phyloP scores from a whole-genome alignment of 2,113 vertebrate genomes.

The Urocolius indicus region DNA sequence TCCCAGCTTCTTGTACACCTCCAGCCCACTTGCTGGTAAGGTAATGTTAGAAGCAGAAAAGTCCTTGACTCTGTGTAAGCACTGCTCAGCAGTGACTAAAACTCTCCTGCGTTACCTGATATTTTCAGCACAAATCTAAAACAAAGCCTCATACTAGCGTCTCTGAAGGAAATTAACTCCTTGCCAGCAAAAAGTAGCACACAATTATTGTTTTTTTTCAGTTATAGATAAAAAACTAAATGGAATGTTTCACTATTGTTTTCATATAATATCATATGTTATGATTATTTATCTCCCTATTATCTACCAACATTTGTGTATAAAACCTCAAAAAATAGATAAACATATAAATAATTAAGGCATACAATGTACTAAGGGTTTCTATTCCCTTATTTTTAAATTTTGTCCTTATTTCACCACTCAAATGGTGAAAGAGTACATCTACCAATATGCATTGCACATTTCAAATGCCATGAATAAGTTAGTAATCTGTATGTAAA shows the following conservation, averaged over 20 bases:
- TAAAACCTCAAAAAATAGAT: fast-evolving
- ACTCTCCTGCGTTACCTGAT: no score
- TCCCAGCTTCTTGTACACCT: no score
- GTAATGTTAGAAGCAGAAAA: no score
- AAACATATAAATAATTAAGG: background rate
- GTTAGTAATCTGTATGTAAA: background rate
- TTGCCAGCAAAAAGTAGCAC: no score
- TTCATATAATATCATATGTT: background rate
- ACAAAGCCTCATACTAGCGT: no score
- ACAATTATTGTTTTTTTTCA: background rate
- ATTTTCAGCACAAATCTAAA: no score
- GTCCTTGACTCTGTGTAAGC: no score
- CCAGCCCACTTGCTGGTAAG: no score
- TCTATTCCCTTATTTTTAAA: background rate
- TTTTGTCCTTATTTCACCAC: background rate
- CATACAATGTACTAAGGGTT: background rate
- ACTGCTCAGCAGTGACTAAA: no score
- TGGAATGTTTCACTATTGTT: background rate
- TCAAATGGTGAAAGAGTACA: no score
- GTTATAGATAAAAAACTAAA: background rate
- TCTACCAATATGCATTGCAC: fast-evolving
- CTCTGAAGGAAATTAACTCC: no score
- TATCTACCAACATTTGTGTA: background rate
- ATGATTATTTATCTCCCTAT: background rate
- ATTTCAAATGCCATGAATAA: background rate